phyloP scores from a whole-genome alignment of 2,888 invertebrate species.

The Altica lythri region DNA sequence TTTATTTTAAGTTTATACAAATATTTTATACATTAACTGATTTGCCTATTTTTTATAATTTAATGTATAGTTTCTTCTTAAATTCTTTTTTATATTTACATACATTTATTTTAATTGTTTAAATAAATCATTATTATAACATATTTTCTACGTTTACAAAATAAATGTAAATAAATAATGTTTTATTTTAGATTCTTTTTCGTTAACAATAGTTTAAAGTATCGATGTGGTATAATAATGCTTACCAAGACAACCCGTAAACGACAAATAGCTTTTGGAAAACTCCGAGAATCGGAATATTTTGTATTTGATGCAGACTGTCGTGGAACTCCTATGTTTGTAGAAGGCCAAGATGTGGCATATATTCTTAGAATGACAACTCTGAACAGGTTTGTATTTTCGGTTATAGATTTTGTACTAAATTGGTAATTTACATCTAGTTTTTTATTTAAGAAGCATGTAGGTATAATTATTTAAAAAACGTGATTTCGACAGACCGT shows the following conservation, averaged over 20 bases:
- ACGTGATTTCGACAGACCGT: too few species aligned
- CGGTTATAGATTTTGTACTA: too few species aligned
- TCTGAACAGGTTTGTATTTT: too few species aligned
- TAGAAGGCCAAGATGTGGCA: conserved; percentile 59
- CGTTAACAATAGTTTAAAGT: conserved; percentile 56
- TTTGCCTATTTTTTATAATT: background rate
- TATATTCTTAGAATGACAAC: conserved; percentile 61
- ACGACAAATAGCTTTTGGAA: conserved; percentile 52
- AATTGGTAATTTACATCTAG: too few species aligned
- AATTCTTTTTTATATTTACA: too few species aligned
- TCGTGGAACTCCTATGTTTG: conserved; percentile 65
- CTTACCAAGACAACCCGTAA: conserved; percentile 45
- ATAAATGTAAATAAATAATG: background rate
- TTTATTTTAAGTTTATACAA: background rate
- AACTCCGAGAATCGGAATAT: conserved; percentile 59
- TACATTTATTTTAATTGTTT: background rate
- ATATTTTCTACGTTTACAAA: background rate
- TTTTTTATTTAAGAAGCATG: too few species aligned
- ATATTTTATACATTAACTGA: background rate
- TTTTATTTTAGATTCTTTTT: conserved; percentile 60
- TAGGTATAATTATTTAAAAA: too few species aligned
- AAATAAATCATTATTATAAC: background rate
- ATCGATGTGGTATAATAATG: conserved; percentile 62
- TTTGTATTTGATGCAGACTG: conserved; percentile 72
- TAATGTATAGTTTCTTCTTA: too few species aligned